A percentile compares a stretch with the other conserved stretches of the same genome.
phyloP scores from a whole-genome alignment of 1,140 invertebrate genomes.

The Heliothis subflexa region DNA sequence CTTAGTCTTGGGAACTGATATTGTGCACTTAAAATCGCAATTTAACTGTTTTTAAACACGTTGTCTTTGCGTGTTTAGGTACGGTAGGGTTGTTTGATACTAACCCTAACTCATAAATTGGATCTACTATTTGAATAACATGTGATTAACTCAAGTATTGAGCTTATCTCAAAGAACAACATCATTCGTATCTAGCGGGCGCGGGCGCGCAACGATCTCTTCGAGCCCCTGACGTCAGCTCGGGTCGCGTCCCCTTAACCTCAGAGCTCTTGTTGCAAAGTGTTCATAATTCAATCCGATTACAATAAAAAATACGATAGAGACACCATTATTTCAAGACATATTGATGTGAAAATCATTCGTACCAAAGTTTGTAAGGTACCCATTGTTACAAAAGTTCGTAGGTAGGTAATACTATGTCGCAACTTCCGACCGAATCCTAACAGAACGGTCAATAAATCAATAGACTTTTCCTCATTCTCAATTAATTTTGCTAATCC shows the following conservation, averaged over 20 bases:
- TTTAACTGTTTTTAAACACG: too few relatives aligned
- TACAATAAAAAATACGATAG: constrained; percentile 56
- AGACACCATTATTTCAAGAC: constrained; percentile 30
- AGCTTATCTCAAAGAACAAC: constrained; percentile 59
- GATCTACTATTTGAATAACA: constrained; percentile 32
- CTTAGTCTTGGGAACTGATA: too few relatives aligned
- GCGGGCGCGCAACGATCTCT: constrained; percentile 52
- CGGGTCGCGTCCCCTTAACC: constrained; percentile 67
- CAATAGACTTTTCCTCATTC: too few relatives aligned
- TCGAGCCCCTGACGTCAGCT: constrained; percentile 59
- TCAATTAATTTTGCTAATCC: too few relatives aligned
- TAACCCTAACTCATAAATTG: neutral
- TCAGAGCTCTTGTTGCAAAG: constrained; percentile 56
- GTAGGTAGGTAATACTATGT: too few relatives aligned
- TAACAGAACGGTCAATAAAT: too few relatives aligned
- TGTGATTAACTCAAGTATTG: constrained; percentile 49
- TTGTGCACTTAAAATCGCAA: too few relatives aligned
- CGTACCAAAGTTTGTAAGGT: neutral
- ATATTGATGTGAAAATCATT: neutral
- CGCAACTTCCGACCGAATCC: too few relatives aligned
- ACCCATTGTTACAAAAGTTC: too few relatives aligned
- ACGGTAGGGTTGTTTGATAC: neutral
- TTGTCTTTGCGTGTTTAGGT: neutral
- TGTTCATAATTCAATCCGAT: constrained; percentile 55
- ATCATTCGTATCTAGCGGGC: constrained; percentile 60